Conservation (phyloP, 1,140 invertebrate species). For the Campodea augens region DNA sequence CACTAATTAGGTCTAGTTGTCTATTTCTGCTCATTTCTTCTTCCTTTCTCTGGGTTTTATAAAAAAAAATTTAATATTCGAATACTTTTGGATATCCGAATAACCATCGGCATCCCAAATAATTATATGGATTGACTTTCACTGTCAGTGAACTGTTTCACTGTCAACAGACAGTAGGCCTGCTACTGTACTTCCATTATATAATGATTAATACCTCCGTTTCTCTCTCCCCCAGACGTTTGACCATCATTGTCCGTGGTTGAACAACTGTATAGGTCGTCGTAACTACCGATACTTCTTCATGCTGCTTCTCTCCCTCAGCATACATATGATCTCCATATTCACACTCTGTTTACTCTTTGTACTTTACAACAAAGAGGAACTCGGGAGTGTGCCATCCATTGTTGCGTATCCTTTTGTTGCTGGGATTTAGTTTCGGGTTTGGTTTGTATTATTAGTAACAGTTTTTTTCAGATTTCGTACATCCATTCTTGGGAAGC, state of each 20-base stretch:
- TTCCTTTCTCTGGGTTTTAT: no score
- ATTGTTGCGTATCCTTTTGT: constrained; percentile 82
- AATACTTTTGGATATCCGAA: no score
- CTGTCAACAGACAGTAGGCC: no score
- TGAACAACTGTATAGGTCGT: constrained; percentile 98
- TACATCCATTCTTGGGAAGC: no score
- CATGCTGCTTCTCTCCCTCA: constrained; percentile 90
- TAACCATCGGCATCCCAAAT: no score
- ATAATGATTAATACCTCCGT: constrained; percentile 8
- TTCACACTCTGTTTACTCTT: constrained; percentile 83
- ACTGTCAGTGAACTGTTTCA: no score
- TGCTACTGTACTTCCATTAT: no score
- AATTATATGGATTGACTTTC: no score
- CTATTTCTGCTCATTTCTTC: no score
- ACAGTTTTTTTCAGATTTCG: neutral
- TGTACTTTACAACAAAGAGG: constrained; percentile 65
- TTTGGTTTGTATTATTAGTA: neutral
- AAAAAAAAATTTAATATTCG: no score
- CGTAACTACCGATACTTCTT: constrained; percentile 98
- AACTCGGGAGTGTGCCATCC: constrained; percentile 55
- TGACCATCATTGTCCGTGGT: constrained; percentile 99
- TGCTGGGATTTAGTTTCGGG: constrained; percentile 1
- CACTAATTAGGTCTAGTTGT: no score
- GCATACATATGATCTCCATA: constrained; percentile 92
- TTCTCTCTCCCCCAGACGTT: constrained; percentile 65